Evolutionary conservation across 2,888 invertebrate genomes (phyloP).

Genomic region (Phytoseiulus persimilis): DNA sequence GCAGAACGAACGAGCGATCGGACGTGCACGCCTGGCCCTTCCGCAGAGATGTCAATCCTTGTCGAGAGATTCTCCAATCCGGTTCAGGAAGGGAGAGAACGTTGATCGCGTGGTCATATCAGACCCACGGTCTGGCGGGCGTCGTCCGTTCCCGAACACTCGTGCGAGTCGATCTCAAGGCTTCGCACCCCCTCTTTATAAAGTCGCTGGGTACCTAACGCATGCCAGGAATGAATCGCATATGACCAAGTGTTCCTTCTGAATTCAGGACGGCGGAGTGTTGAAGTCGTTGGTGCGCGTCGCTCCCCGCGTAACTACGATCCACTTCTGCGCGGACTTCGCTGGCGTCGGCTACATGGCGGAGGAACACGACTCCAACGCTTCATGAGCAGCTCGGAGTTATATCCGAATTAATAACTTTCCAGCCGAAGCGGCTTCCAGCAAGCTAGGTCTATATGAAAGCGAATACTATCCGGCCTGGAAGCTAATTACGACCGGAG

Average conservation of each 20-base stretch:
- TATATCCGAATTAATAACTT: conserved; percentile 5
- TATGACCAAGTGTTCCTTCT: neutral
- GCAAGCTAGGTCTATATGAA: neutral
- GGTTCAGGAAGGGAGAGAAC: neutral
- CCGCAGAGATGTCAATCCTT: neutral
- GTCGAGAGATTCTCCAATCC: neutral
- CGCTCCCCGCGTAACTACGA: neutral
- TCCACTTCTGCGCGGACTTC: neutral
- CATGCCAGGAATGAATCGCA: too few relatives aligned
- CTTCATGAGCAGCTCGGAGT: neutral
- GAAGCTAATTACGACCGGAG: neutral
- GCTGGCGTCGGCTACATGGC: neutral
- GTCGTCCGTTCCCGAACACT: too few relatives aligned
- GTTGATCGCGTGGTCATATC: neutral
- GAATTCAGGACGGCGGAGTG: neutral
- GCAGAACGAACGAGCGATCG: neutral
- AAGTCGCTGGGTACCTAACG: too few relatives aligned
- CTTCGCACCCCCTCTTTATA: too few relatives aligned
- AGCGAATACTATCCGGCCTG: neutral
- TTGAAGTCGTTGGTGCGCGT: neutral
- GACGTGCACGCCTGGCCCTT: neutral
- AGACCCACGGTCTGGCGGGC: too few relatives aligned
- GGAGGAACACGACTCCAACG: neutral
- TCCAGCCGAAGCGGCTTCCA: neutral
- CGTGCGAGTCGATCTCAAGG: too few relatives aligned